Conservation (phyloP, 92 coral and sea anemone species). For the Virgularia gustaviana region DNA sequence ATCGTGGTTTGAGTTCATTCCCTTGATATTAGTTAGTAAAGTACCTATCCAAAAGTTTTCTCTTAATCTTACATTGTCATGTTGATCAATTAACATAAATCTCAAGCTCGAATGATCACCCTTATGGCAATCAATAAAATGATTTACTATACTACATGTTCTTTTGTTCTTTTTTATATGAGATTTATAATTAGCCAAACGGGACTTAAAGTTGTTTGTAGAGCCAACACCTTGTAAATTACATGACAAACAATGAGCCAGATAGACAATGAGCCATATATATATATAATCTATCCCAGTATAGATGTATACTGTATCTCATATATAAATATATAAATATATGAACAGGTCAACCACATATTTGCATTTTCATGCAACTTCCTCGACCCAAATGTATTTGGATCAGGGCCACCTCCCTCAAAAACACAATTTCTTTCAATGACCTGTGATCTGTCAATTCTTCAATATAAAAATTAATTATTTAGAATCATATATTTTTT, state of each 20-base stretch:
- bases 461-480: too few relatives aligned
- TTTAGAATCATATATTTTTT: too few relatives aligned
- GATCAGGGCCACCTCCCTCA: too few relatives aligned
- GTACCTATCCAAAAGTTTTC: constrained; percentile 9
- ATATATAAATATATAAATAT: too few relatives aligned
- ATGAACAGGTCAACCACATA: too few relatives aligned
- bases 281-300: too few relatives aligned
- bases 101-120: not conserved
- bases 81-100: constrained; percentile 21
- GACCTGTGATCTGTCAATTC: too few relatives aligned
- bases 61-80: not conserved
- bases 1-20: not conserved
- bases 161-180: constrained; percentile 1
- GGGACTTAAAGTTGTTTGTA: not conserved
- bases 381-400: too few relatives aligned
- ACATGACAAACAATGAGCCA: constrained; percentile 6
- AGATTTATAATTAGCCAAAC: constrained; percentile 11
- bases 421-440: too few relatives aligned
- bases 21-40: not conserved
- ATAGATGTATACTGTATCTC: too few relatives aligned
- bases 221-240: constrained; percentile 22
- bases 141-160: constrained; percentile 9
- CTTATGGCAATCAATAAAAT: not conserved
- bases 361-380: too few relatives aligned
- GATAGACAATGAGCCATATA: too few relatives aligned